Percentiles rank a stretch among this genome's conserved stretches.
Conservation (phyloP, 2,113 vertebrate species). For the Suncus etruscus region DNA sequence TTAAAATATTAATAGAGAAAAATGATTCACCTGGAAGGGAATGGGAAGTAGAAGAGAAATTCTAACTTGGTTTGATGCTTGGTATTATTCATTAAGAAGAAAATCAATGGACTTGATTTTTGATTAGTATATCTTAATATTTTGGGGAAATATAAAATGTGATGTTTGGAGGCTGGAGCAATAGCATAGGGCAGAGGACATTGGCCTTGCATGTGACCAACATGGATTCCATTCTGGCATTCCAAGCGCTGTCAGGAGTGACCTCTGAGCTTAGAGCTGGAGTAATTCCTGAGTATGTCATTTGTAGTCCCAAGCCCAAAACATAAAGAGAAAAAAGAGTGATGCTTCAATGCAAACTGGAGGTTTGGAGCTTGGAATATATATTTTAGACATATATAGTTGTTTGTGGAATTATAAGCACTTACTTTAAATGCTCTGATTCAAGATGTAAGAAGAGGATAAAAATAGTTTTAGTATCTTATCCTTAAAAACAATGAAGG, state of each 20-base stretch:
- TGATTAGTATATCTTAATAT: not conserved
- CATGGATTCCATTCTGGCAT: no score
- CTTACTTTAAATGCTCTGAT: not conserved
- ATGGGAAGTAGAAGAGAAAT: not conserved
- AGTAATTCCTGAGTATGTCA: no score
- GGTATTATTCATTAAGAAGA: not conserved
- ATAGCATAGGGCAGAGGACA: no score
- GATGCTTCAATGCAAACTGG: not conserved
- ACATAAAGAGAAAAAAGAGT: not conserved
- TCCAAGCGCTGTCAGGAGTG: no score
- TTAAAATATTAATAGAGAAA: not conserved
- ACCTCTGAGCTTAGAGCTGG: no score
- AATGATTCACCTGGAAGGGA: not conserved
- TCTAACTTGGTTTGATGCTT: not conserved
- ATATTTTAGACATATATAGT: not conserved
- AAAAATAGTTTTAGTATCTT: no score
- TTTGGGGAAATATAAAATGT: not conserved
- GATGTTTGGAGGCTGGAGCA: no score
- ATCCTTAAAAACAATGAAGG: no score
- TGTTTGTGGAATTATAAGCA: not conserved
- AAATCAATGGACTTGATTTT: not conserved
- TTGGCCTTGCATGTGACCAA: no score
- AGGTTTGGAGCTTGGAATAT: not conserved
- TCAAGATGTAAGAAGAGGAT: not conserved
- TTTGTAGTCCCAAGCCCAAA: no score